Conservation (phyloP, 2,113 vertebrate genomes). For the Sakesphorus luctuosus region DNA sequence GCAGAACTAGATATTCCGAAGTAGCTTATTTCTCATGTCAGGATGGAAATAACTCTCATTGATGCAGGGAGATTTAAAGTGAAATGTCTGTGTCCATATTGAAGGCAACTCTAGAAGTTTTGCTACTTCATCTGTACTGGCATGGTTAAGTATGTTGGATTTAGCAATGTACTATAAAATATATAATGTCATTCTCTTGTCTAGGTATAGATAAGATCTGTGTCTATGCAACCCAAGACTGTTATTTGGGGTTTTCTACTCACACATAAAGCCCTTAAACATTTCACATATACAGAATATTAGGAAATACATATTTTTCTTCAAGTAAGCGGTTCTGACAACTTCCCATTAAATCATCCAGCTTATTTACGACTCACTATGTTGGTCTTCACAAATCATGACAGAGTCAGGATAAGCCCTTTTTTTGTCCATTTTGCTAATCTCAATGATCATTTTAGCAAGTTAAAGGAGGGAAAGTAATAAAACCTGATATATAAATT, state of each 20-base stretch:
- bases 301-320: neutral
- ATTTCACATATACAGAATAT: neutral
- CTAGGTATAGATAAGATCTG: neutral
- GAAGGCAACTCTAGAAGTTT: neutral
- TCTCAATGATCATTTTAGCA: neutral
- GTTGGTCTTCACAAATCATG: neutral
- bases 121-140: neutral
- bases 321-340: neutral
- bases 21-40: neutral
- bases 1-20: neutral
- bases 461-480: neutral
- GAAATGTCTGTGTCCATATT: neutral
- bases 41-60: neutral
- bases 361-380: neutral
- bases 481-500: neutral
- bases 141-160: neutral
- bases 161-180: neutral
- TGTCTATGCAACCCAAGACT: accelerated
- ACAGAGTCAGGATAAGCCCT: neutral
- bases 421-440: neutral
- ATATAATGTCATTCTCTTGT: neutral
- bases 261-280: neutral
- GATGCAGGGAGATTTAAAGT: neutral
- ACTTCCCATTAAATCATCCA: neutral
- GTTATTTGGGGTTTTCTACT: neutral